phyloP scores from a whole-genome alignment of 1,140 invertebrate species.

The Drosophila punjabiensis region DNA sequence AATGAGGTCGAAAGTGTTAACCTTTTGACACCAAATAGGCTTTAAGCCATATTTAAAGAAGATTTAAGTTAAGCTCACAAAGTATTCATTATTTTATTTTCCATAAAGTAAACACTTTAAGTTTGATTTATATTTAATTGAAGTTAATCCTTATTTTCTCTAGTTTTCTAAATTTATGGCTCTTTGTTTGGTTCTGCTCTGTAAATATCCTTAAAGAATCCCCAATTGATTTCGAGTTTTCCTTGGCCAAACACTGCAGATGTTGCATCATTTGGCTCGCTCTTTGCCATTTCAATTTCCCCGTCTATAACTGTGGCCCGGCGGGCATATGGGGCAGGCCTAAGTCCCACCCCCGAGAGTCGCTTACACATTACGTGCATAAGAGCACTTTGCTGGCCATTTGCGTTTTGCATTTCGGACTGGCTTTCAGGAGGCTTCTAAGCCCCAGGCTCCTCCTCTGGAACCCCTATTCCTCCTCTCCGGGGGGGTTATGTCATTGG shows the following conservation, averaged over 20 bases:
- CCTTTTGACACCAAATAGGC: conserved; percentile 2
- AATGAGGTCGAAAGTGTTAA: conserved; percentile 16
- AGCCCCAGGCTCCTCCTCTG: background rate
- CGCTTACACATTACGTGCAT: conserved; percentile 65
- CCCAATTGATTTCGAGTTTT: conserved; percentile 10
- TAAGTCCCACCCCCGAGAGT: conserved; percentile 25
- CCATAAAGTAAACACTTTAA: background rate
- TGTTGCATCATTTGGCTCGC: conserved; percentile 50
- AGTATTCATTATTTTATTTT: background rate
- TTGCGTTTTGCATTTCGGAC: conserved; percentile 55
- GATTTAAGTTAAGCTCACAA: background rate
- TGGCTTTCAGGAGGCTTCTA: conserved; percentile 12
- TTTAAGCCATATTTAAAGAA: background rate
- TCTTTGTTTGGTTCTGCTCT: background rate
- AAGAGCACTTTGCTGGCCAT: conserved; percentile 69
- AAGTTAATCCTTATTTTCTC: too few species aligned
- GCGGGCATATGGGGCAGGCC: conserved; percentile 6
- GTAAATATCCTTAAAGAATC: background rate
- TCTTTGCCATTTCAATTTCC: conserved; percentile 52
- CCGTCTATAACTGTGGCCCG: conserved; percentile 25
- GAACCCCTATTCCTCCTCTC: background rate
- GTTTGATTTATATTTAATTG: background rate
- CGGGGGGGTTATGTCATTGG: conserved; percentile 51
- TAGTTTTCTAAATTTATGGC: background rate
- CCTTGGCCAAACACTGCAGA: conserved; percentile 32